These are phyloP conservation scores for Channa argus DNA, from an alignment of 2,113 vertebrate species.

Conservation along the genomic window DNA sequence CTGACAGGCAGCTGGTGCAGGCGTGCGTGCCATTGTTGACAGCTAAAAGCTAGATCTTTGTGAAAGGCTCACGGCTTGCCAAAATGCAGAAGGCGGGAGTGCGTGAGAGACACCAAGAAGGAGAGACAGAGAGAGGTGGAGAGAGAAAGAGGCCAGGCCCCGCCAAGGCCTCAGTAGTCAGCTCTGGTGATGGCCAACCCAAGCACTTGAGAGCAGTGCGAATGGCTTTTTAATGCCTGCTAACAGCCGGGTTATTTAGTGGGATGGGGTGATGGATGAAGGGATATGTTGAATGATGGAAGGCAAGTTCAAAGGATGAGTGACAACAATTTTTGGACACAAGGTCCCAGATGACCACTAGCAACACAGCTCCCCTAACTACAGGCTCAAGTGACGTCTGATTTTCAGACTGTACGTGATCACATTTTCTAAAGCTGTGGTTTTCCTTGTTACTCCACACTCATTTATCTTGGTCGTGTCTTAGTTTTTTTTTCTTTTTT, in stretches of 20 bases:
- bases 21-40: slow-evolving; percentile 52
- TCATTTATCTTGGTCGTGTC: slow-evolving; percentile 59
- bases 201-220: slow-evolving; percentile 73
- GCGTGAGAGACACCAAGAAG: slow-evolving; percentile 41
- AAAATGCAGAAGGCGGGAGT: slow-evolving; percentile 53
- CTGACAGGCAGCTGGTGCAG: slow-evolving; percentile 31
- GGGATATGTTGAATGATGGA: slow-evolving; percentile 48
- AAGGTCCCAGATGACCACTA: slow-evolving; percentile 52
- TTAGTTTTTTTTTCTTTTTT: slow-evolving; percentile 64
- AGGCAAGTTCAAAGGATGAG: slow-evolving; percentile 50
- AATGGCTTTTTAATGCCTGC: slow-evolving; percentile 82
- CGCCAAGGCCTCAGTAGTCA: slow-evolving; percentile 61
- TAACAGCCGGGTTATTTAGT: slow-evolving; percentile 74
- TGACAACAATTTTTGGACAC: slow-evolving; percentile 58
- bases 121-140: slow-evolving; percentile 35
- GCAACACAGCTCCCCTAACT: neutral
- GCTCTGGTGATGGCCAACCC: slow-evolving; percentile 72
- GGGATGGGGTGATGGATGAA: slow-evolving; percentile 48
- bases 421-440: slow-evolving; percentile 25
- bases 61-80: slow-evolving; percentile 46
- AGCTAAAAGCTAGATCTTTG: slow-evolving; percentile 51
- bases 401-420: slow-evolving; percentile 10
- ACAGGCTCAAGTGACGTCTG: neutral
- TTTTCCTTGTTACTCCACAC: slow-evolving; percentile 41
- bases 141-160: slow-evolving; percentile 44